phyloP scores from a whole-genome alignment of 2,797 vertebrate species.

The Danio tinwini region DNA sequence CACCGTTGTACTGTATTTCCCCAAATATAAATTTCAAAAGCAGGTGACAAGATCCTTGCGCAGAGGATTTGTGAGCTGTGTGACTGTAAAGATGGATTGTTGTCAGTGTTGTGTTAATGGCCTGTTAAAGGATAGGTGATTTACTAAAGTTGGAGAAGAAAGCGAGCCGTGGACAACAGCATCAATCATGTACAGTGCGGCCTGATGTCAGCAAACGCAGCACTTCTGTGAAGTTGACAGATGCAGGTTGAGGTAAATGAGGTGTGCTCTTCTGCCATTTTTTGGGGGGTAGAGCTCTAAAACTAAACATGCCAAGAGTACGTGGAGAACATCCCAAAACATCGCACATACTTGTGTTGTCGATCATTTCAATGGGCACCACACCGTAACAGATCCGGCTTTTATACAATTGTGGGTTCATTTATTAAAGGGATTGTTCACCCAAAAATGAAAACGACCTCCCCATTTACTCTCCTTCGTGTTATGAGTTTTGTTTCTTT shows the following conservation, averaged over 20 bases:
- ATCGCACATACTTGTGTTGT: too few relatives aligned
- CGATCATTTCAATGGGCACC: too few relatives aligned
- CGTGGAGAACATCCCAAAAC: too few relatives aligned
- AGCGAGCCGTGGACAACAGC: conserved; percentile 36
- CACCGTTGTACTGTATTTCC: not conserved
- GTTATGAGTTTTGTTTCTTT: too few relatives aligned
- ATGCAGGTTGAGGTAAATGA: conserved; percentile 50
- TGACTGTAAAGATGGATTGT: conserved; percentile 27
- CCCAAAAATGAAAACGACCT: too few relatives aligned
- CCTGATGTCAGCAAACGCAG: conserved; percentile 32
- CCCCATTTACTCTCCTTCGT: too few relatives aligned
- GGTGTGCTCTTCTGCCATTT: conserved; percentile 18
- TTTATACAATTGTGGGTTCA: too few relatives aligned
- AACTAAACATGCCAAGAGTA: too few relatives aligned
- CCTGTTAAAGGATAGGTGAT: conserved; percentile 53
- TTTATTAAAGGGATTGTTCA: too few relatives aligned
- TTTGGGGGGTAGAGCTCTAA: too few relatives aligned
- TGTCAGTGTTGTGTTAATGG: conserved; percentile 60
- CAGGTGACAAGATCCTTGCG: not conserved
- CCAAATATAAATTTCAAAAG: conserved; percentile 4
- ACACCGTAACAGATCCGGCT: too few relatives aligned
- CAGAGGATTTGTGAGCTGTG: not conserved
- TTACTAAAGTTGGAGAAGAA: conserved; percentile 46
- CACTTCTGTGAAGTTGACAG: conserved; percentile 28
- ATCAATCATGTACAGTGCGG: conserved; percentile 47